Evolutionary conservation across 2,113 vertebrate species (phyloP), one percentile per base, ranked within the genome.

Genomic region (Eulemur macaco): DNA sequence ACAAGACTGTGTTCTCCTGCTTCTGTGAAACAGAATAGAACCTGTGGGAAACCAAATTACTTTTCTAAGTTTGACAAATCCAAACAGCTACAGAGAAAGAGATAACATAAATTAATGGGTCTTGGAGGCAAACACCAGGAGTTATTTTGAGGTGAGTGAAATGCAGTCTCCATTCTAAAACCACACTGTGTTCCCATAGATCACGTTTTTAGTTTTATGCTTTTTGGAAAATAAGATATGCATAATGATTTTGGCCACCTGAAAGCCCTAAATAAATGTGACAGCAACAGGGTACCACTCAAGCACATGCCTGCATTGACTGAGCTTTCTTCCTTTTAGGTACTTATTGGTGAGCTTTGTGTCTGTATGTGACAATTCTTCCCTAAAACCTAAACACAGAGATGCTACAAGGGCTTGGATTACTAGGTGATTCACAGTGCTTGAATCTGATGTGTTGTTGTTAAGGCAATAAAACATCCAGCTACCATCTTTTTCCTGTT

Each of bases 11-110:
- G 4, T 88, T 92, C 88, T 90, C 47, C 94, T 97, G 90, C 21
- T 83, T 93, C 73, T 86, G 54, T 8, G 92, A 87, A 94, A 95
- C 58, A 95, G 73, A 96, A 80, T 42, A 21, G 96, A 84, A 86
- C 31, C 71, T 95, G n/a, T 58, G 95, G 78, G 68, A 96, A 96
- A 94, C 66, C 17, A 96, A 97, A 94, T 90, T 94, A 71, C 31
- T 76, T 89, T 81, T 42, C 74, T 96, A 92, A 88, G 66, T 82
- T 50, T 91, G 77, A 95, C 92, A 97, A 98, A 93, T 94, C 52
- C 63, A 93, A 88, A 89, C 21, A 29, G 42, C 50, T 85, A 78
- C 15, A 39, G 68, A 85, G 63, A 58, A 92, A 90, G 91, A 96
- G 76, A 83, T 34, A 91, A 96, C 58, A 84, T 68, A 93, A 91